These are phyloP conservation scores for Crypturellus undulatus DNA, from an alignment of 2,113 vertebrate species.

Conservation along the genomic window DNA sequence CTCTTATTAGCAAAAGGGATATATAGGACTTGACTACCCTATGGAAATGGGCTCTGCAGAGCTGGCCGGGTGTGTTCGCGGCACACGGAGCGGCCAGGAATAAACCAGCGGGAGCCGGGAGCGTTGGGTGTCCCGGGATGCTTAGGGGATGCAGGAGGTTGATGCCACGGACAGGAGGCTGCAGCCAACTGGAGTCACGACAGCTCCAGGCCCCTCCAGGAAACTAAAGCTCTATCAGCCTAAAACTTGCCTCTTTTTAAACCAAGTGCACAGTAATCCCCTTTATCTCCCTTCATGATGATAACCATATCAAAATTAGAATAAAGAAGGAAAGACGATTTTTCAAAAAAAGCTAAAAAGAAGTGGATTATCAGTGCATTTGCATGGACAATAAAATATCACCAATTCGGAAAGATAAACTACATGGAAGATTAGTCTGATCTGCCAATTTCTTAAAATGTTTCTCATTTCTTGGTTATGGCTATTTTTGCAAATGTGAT, in stretches of 20 bases:
- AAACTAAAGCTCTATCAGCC: rapidly evolving
- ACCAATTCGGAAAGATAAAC: constrained; percentile 39
- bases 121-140: rapidly evolving
- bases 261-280: rapidly evolving
- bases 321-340: not conserved
- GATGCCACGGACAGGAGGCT: rapidly evolving
- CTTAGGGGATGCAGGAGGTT: too few relatives aligned
- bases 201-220: not conserved
- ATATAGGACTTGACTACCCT: rapidly evolving
- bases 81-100: rapidly evolving
- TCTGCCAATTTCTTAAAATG: constrained; percentile 63
- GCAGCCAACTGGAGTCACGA: not conserved
- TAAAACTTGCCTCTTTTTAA: rapidly evolving
- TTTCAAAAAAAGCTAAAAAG: rapidly evolving
- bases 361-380: not conserved
- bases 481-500: constrained; percentile 76
- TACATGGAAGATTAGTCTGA: constrained; percentile 44
- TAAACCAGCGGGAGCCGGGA: not conserved
- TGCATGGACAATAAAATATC: constrained; percentile 32
- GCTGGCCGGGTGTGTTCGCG: rapidly evolving
- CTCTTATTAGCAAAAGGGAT: rapidly evolving
- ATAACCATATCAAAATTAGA: not conserved
- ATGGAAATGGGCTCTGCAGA: rapidly evolving
- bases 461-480: constrained; percentile 70
- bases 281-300: not conserved